Base-by-base conservation (phyloP, 2,797 vertebrate genomes). In the Notolepis coatsorum region DNA sequence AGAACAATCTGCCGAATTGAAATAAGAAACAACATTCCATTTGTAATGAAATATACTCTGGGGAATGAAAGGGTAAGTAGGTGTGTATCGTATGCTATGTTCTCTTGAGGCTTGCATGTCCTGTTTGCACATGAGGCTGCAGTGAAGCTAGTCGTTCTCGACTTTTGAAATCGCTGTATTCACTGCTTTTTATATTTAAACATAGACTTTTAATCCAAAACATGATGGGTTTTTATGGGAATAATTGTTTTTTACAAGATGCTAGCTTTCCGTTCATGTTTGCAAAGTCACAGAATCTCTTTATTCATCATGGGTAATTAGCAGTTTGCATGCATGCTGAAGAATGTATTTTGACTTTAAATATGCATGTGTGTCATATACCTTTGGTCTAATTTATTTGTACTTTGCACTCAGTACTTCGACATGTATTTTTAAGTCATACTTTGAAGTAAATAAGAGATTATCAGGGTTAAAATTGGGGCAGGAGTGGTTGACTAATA, bases 41-140 rank as follows among this genome's bases (percentile, higher is more conserved):
- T 65, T 63, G 69, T 10, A 58, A 70, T 61, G 71, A 71, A 80
- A 74, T 61, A 41, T 1, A 28, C 49, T 30, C 8, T 50, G 1
- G 23, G 68, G 37, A 49, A 43, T 45, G 50, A n/a, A n/a, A n/a
- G n/a, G n/a, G n/a, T n/a, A n/a, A n/a, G n/a, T n/a, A n/a, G n/a
- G n/a, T n/a, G 56, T 33, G 51, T 33, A 51, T 54, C 25, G 37
- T 61, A 43, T 68, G 64, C 62, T 17, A 3, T 49, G n/a, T 54
- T 28, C 25, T 53, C 53, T 47, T 50, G 30, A 38, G 33, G 7
- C 24, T 69, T 76, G 65, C 71, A 47, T 28, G 61, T 61, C 0
- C 18, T 20, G 55, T 84, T 91, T 89, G 77, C 88, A 85, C 81
- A 76, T 58, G n/a, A n/a, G n/a, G n/a, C 71, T 66, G 8, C 52